A percentile compares a stretch with the other conserved stretches of the same genome.
These are phyloP conservation scores for Heliopora coerulea DNA, from an alignment of 92 coral and sea anemone species.

Conservation along the genomic window DNA sequence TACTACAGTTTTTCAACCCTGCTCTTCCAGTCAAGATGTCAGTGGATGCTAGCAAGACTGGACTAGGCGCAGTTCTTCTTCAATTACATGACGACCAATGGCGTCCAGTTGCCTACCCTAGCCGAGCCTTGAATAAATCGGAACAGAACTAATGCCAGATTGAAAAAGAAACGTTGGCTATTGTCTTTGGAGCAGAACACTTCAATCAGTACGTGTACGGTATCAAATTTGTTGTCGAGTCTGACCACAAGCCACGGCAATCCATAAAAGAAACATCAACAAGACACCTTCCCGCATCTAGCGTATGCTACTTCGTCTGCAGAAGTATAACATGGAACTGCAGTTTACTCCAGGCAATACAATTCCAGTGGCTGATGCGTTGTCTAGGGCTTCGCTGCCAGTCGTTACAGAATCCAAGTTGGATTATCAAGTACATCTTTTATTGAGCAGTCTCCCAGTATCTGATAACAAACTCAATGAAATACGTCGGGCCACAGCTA, in stretches of 20 bases:
- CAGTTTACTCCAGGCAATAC: conserved; percentile 7
- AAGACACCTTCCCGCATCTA: conserved; percentile 3
- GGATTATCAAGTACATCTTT: not conserved
- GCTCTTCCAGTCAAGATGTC: conserved; percentile 4
- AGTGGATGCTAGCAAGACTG: not conserved
- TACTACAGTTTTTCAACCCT: conserved; percentile 3
- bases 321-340: not conserved
- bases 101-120: conserved; percentile 17
- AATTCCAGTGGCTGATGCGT: conserved; percentile 6
- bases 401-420: not conserved
- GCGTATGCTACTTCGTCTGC: not conserved
- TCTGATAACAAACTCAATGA: not conserved
- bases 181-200: conserved; percentile 2
- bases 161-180: not conserved
- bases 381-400: not conserved
- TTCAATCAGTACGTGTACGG: conserved; percentile 10
- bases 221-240: not conserved
- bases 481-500: conserved; percentile 12
- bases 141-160: conserved; percentile 24
- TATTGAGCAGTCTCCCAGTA: conserved; percentile 1
- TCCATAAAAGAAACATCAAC: not conserved
- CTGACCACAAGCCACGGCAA: not conserved
- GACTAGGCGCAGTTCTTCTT: conserved; percentile 8
- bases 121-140: not conserved
- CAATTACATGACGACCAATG: not conserved